Evolutionary conservation across 2,888 invertebrate genomes (phyloP), one percentile per base, ranked within the genome.

Genomic region (Microplitis deprimator): DNA sequence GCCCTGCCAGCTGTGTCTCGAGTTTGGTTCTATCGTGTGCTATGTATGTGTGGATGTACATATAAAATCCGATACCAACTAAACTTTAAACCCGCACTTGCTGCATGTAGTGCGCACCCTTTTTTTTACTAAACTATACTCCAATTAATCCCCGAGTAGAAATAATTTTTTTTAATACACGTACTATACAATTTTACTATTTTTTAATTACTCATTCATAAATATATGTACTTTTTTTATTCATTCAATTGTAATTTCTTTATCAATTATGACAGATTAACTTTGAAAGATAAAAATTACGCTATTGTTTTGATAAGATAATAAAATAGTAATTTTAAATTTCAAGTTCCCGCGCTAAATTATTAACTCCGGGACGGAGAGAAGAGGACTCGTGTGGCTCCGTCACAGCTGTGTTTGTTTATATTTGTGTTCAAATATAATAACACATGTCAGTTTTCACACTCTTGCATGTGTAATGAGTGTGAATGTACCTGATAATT

Each of bases 1-100:
- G 50, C 64, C 64, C 20, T 65, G 17, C 79, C 78, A 79, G 80
- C 78, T 79, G 80, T 80, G 76, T 61, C 73, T 73, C 50, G 13
- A 29, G n/a, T n/a, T n/a, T n/a, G n/a, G n/a, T n/a, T n/a, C n/a
- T n/a, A n/a, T n/a, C n/a, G n/a, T n/a, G n/a, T n/a, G n/a, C 4
- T 29, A 29, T 29, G 29, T 3, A 29, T 29, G 29, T 29, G 3
- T 29, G 29, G n/a, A n/a, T n/a, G n/a, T n/a, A n/a, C n/a, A n/a
- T n/a, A n/a, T 29, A 29, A 29, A 3, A 29, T 50, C 41, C 41
- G 10, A 41, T 41, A 41, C 41, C 41, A 29, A 41, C 8, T 13
- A 8, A 8, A 50, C 10, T 10, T 50, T 13, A 50, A 10, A 50
- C 50, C 50, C 13, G 50, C 50, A 50, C 50, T 50, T 50, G 50